These are phyloP conservation scores for Marmota monax DNA, from an alignment of 2,113 vertebrate species.

Conservation along the genomic window DNA sequence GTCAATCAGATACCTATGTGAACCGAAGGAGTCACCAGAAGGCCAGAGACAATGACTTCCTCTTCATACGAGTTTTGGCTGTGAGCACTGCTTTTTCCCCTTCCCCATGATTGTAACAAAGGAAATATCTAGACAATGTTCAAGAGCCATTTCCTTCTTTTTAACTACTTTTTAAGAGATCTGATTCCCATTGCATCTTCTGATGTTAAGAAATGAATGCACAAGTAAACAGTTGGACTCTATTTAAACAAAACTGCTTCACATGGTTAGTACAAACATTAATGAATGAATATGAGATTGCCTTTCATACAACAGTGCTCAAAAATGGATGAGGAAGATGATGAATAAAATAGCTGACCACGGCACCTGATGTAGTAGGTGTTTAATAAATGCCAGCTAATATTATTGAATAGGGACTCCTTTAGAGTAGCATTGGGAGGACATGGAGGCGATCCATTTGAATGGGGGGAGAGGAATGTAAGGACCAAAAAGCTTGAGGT, in stretches of 20 bases:
- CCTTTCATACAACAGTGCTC: not conserved
- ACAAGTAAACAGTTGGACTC: not conserved
- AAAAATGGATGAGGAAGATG: not conserved
- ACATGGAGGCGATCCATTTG: not conserved
- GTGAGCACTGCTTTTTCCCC: not conserved
- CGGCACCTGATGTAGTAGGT: slow-evolving; percentile 5
- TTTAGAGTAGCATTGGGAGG: not conserved
- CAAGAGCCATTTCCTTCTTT: not conserved
- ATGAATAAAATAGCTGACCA: not conserved
- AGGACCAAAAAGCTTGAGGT: slow-evolving; percentile 28
- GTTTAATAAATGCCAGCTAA: slow-evolving; percentile 53
- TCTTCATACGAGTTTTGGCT: not conserved
- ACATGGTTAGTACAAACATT: not conserved
- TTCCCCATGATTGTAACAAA: not conserved
- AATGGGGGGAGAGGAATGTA: not conserved
- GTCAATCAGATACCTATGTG: not conserved
- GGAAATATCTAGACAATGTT: not conserved
- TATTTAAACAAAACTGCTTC: not conserved
- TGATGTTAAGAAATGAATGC: not conserved
- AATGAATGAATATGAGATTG: not conserved
- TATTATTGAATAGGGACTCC: not conserved
- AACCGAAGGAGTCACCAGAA: not conserved
- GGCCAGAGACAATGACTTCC: not conserved
- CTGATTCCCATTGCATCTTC: not conserved
- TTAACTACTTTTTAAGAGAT: slow-evolving; percentile 1